Base-by-base conservation (phyloP, 2,797 vertebrate genomes). In the Schizopygopsis pylzovi region DNA sequence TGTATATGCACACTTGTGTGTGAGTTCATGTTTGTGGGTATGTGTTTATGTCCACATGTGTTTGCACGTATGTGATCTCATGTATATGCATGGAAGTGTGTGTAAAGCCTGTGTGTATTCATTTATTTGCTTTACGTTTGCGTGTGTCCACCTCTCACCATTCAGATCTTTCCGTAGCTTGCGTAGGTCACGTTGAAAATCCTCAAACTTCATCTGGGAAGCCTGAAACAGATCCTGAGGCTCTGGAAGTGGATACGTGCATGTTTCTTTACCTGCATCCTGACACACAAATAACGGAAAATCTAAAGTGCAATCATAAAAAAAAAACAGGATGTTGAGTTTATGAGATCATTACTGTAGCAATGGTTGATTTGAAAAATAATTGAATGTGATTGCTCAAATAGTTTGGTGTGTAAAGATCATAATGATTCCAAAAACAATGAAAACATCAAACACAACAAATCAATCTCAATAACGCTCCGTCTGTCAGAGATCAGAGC, bases 201-300 rank as follows among this genome's bases (percentile, higher is more conserved):
- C 98, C 45, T 99, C 98, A 93, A 99, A 99, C 92, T 98, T 99
- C 95, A 99, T 96, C 86, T 99, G 98, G 0, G 98, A 98, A 71
- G 95, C 96, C 92, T 98, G 98, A 92, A 99, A 99, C 61, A 99
- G 96, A 92, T 99, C 98, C 89, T 98, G 97, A 2, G 98, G 98
- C 90, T 99, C 98, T 15, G 98, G 97, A 88, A 99, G 94, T 84
- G 97, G 97, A 91, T 96, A 99, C 86, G 96, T 87, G 81, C 97
- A 97, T 16, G 97, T 96, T 82, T 99, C 98, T 92, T 93, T 97
- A 90, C 97, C 97, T 87, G 98, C 97, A 85, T 98, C 97, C 98
- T 99, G 89, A 92, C 59, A 91, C 85, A 91, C 76, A 86, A 71
- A 83, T 54, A 84, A 61, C 71, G 33, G 47, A 86, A 87, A 91